These are phyloP conservation scores for Cyclophora albipunctata DNA, from an alignment of 2,888 invertebrate genomes.

Conservation along the genomic window DNA sequence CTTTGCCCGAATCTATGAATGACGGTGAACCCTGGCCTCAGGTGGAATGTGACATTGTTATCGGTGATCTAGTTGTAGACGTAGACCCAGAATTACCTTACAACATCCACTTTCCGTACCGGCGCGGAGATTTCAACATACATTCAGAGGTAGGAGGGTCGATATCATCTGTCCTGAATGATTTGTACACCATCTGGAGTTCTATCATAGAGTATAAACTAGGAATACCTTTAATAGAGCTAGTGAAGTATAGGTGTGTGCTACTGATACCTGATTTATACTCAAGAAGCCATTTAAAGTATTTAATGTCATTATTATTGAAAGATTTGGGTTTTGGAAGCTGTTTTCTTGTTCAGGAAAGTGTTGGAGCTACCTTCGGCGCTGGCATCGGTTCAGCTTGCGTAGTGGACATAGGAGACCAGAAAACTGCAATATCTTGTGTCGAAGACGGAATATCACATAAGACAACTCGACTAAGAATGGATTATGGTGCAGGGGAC, in stretches of 20 bases:
- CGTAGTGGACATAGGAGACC: constrained; percentile 96
- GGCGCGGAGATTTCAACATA: constrained; percentile 90
- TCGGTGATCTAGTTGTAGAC: constrained; percentile 86
- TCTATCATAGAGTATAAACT: constrained; percentile 85
- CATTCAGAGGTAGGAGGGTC: constrained; percentile 91
- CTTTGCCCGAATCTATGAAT: constrained; percentile 79
- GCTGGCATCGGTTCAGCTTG: constrained; percentile 84
- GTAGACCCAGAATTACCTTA: constrained; percentile 82
- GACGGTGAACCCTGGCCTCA: constrained; percentile 78
- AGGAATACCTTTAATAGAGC: constrained; percentile 81
- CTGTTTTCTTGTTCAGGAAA: constrained; percentile 87
- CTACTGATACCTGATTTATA: constrained; percentile 93
- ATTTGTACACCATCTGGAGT: constrained; percentile 92
- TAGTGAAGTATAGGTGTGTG: constrained; percentile 89
- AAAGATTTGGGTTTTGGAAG: constrained; percentile 89
- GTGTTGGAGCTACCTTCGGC: constrained; percentile 69
- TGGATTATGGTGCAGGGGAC: constrained; percentile 94
- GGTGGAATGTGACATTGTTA: constrained; percentile 78
- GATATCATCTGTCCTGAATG: constrained; percentile 86
- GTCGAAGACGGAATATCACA: constrained; percentile 97
- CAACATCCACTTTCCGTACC: constrained; percentile 93
- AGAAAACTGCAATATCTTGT: constrained; percentile 96
- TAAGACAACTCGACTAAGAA: constrained; percentile 85
- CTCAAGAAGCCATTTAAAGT: constrained; percentile 88
- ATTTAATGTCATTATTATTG: constrained; percentile 86